Percentiles rank a stretch among this genome's conserved stretches.
These are phyloP conservation scores for Enteromius anoplus DNA, from an alignment of 2,797 vertebrate genomes.

Conservation along the genomic window DNA sequence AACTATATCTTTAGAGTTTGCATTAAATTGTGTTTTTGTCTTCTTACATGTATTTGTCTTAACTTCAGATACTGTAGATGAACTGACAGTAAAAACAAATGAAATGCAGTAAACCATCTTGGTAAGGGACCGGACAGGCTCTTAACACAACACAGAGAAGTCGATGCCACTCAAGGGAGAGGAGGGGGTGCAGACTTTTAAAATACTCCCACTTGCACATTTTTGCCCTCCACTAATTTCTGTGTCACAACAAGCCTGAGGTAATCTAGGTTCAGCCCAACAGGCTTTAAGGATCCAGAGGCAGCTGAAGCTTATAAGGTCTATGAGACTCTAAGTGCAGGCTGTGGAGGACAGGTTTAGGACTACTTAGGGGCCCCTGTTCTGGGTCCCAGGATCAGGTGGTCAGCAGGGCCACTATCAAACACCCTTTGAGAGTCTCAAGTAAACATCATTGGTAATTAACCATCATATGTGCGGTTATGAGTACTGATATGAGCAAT, in stretches of 20 bases:
- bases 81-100: neutral
- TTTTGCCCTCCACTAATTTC: conserved; percentile 27
- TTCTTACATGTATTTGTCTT: neutral
- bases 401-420: conserved; percentile 1
- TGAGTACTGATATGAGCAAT: neutral
- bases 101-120: neutral
- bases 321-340: neutral
- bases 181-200: neutral
- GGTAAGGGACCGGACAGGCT: neutral
- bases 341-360: conserved; percentile 8
- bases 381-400: conserved; percentile 16
- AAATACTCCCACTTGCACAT: conserved; percentile 9
- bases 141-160: neutral
- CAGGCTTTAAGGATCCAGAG: neutral
- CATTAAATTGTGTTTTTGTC: neutral
- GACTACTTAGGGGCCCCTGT: conserved; percentile 4
- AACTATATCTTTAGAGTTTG: neutral
- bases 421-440: conserved; percentile 2
- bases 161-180: neutral
- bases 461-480: neutral
- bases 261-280: conserved; percentile 15
- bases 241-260: conserved; percentile 20
- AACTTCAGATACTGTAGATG: neutral
- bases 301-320: conserved; percentile 11
- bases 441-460: conserved; percentile 23